phyloP scores from a whole-genome alignment of 2,797 vertebrate species.

The Crotalus adamanteus region DNA sequence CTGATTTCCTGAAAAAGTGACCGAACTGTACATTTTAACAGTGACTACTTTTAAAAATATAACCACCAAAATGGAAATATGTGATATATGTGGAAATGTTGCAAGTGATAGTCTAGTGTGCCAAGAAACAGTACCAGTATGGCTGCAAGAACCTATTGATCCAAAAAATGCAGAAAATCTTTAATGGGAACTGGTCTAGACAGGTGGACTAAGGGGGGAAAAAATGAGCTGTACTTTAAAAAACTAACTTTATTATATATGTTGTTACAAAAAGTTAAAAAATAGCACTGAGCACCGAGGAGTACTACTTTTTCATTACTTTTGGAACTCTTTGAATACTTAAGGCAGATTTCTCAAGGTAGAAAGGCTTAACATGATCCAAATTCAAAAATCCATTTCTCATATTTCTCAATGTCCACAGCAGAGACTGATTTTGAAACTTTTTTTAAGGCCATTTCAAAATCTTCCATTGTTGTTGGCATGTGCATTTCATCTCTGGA shows the following conservation, averaged over 20 bases:
- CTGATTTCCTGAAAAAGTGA: background rate
- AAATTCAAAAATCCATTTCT: conserved; percentile 97
- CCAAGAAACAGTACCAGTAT: background rate
- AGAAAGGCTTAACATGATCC: conserved; percentile 85
- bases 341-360: conserved; percentile 63
- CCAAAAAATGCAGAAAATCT: background rate
- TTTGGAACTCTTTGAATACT: conserved; percentile 66
- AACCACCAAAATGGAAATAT: background rate
- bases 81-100: background rate
- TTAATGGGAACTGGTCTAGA: background rate
- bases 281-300: conserved; percentile 64
- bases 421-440: conserved; percentile 97
- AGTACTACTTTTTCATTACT: conserved; percentile 64
- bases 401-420: conserved; percentile 92
- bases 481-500: conserved; percentile 97
- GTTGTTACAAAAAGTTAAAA: conserved; percentile 75
- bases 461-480: conserved; percentile 99
- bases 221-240: conserved; percentile 59
- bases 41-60: background rate
- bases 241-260: conserved; percentile 71
- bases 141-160: background rate
- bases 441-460: conserved; percentile 91
- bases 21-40: background rate
- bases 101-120: background rate
- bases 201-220: background rate